Evolutionary conservation across 2,797 vertebrate species (phyloP), one percentile per base, ranked within the genome.

Genomic region (Sciurus carolinensis): DNA sequence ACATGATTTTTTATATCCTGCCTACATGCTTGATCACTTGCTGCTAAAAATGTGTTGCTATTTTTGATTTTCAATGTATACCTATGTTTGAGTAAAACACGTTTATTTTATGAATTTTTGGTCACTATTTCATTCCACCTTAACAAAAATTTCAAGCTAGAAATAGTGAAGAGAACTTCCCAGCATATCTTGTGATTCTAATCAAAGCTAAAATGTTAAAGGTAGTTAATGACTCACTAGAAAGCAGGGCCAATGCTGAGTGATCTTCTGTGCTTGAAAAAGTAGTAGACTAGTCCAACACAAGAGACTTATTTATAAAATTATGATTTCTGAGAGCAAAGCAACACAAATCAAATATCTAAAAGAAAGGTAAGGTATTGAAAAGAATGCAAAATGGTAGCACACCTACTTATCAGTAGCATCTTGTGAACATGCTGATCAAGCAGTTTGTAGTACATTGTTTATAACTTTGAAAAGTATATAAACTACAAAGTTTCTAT

Each of bases 1-100:
- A 33, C 52, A 94, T 79, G 72, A 91, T 82, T 97, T 94, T 96
- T 98, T 97, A 97, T 81, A 97, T 39, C 73, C 90, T 71, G 71
- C 87, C 88, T 95, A 52, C 12, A 96, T 91, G 33, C 77, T 33
- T 36, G 76, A 39, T 64, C 95, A 95, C 87, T 96, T 95, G 20
- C 90, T 95, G 13, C 64, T 94, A 85, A 75, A 80, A 96, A 85
- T 93, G 76, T 39, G 9, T 86, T 92, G 52, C 75, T 96, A 72
- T 84, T 85, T 76, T 76, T 36, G 79, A 39, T 97, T 97, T 96
- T n/a, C 62, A 81, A 30, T 14, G 1, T 8, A 73, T 50, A 87
- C 3, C 17, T 87, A 75, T 44, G 52, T 90, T 88, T 67, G n/a
- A 36, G 67, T 87, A 77, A 87, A 86, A 79, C 47, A 59, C 12